Evolutionary conservation across 2,888 invertebrate genomes (phyloP), one percentile per base, ranked within the genome.

Genomic region (Geophilus truncorum): DNA sequence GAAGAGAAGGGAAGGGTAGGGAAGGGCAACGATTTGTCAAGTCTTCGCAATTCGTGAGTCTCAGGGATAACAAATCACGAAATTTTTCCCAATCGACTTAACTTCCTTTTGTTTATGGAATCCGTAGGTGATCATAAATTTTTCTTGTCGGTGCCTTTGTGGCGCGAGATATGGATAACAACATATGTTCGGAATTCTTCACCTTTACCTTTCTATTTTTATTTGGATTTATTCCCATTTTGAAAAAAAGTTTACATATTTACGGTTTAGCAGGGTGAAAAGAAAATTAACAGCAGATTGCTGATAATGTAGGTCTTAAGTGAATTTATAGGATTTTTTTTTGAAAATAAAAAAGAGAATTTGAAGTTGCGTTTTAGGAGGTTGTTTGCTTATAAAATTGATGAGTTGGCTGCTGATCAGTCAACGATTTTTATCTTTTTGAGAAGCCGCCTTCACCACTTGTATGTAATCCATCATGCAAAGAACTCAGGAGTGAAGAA

Each of bases 341-440:
- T 62, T 51, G n/a, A n/a, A n/a, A n/a, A n/a, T n/a, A n/a, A n/a
- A n/a, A n/a, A n/a, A n/a, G n/a, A n/a, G n/a, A n/a, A n/a, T n/a
- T n/a, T n/a, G n/a, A 62, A 62, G 57, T 62, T 10, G 23, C n/a
- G 18, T 62, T 40, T 40, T 21, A 62, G 57, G 23, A 62, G 9
- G 57, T 62, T 62, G 18, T 23, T 62, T 62, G 57, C 57, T 62
- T 21, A 62, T 18, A 62, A 62, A 62, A 62, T 62, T 62, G 57
- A 62, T 62, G 57, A 62, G 57, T 62, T 62, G 57, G 57, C 57
- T 62, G 57, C 23, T 62, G 57, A 62, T 62, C 57, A 62, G 57
- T 62, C 57, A 62, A 62, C 57, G 57, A 62, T 62, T 62, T 62
- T 62, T 62, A 23, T 62, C 57, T 62, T 62, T 62, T 62, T 62